phyloP scores from a whole-genome alignment of 2,797 vertebrate species.

The Cuniculus paca region DNA sequence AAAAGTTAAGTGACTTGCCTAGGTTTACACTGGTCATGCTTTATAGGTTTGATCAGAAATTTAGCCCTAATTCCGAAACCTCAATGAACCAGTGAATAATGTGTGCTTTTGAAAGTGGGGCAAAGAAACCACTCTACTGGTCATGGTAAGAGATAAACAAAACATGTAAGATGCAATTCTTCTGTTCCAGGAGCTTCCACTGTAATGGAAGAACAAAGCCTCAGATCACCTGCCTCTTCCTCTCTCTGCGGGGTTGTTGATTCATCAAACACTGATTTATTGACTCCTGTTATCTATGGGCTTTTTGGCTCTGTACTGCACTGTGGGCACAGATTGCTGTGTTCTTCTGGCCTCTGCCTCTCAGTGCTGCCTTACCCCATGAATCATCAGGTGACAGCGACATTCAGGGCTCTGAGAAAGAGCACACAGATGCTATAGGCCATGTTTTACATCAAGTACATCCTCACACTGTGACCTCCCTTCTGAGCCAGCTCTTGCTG shows the following conservation, averaged over 20 bases:
- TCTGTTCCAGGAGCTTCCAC: not conserved
- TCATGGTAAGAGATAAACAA: not conserved
- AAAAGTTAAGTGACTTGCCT: not conserved
- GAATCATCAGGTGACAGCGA: not conserved
- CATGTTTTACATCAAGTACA: not conserved
- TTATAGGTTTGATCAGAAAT: not conserved
- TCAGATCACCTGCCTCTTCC: not conserved
- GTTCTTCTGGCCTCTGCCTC: not conserved
- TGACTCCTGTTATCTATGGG: not conserved
- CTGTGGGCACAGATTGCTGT: not conserved
- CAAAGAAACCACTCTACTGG: not conserved
- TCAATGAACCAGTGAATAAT: not conserved
- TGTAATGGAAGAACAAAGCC: not conserved
- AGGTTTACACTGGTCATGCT: not conserved
- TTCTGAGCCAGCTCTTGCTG: not conserved
- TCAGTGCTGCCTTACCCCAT: not conserved
- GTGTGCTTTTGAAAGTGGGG: not conserved
- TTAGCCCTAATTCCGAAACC: not conserved
- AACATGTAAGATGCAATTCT: not conserved
- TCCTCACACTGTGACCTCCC: not conserved
- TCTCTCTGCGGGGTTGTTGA: not conserved
- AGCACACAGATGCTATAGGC: too few species aligned
- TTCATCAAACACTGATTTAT: not conserved
- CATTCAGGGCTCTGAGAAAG: not conserved
- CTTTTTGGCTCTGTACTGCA: not conserved